These are phyloP conservation scores for Ascidia mentula DNA, from an alignment of 23 tunicate genomes.

Conservation along the genomic window DNA sequence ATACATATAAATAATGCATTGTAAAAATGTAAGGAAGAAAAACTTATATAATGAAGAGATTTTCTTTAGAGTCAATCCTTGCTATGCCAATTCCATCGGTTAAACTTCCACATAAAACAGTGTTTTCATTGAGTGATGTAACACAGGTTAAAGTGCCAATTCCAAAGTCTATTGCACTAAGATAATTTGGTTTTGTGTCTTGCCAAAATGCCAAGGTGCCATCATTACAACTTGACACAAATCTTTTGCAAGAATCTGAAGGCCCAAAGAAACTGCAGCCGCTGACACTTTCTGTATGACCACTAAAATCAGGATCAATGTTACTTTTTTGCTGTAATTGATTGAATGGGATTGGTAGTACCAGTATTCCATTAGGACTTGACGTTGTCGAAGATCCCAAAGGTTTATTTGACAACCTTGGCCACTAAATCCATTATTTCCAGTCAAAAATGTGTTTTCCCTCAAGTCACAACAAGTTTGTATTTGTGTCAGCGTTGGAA, in stretches of 20 bases:
- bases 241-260: not conserved
- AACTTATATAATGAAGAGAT: too few relatives aligned
- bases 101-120: constrained; percentile 45
- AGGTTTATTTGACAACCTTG: constrained; percentile 61
- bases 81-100: constrained; percentile 36
- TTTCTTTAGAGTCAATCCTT: constrained; percentile 19
- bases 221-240: constrained; percentile 73
- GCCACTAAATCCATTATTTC: constrained; percentile 68
- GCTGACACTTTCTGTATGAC: constrained; percentile 56
- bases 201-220: constrained; percentile 62
- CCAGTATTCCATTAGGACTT: constrained; percentile 37
- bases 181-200: constrained; percentile 11
- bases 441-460: constrained; percentile 43
- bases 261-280: constrained; percentile 41
- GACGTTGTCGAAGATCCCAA: constrained; percentile 59
- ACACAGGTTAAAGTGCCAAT: constrained; percentile 51
- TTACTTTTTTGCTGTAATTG: not conserved
- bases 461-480: constrained; percentile 64
- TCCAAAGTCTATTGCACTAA: constrained; percentile 9
- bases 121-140: constrained; percentile 23
- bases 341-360: constrained; percentile 1
- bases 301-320: constrained; percentile 15
- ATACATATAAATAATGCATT: too few relatives aligned
- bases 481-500: constrained; percentile 60
- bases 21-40: too few relatives aligned